phyloP scores from a whole-genome alignment of 2,888 invertebrate species.

The Ecdyonurus torrentis region DNA sequence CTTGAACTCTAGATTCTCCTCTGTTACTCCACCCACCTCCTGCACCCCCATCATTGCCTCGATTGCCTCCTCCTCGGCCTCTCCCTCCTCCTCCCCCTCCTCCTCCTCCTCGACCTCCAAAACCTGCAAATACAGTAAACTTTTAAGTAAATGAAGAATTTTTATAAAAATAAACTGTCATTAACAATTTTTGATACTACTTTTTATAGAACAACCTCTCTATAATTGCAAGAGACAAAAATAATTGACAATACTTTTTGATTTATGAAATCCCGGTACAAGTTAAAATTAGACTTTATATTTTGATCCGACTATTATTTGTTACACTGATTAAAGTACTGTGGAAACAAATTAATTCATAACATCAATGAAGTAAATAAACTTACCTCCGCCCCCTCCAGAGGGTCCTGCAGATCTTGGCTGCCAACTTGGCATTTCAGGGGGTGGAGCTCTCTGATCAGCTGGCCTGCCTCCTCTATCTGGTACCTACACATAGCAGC shows the following conservation, averaged over 20 bases:
- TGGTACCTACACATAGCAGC: conserved; percentile 45
- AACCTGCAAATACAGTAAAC: conserved; percentile 17
- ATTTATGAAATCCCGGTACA: too few relatives aligned
- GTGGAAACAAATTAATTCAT: too few relatives aligned
- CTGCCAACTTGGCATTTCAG: conserved; percentile 95
- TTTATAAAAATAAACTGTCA: too few relatives aligned
- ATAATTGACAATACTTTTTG: too few relatives aligned
- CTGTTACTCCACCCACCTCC: conserved; percentile 17
- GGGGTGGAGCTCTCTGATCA: conserved; percentile 84
- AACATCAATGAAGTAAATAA: too few relatives aligned
- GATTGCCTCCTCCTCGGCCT: conserved; percentile 18
- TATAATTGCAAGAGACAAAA: too few relatives aligned
- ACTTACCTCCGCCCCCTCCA: conserved; percentile 3
- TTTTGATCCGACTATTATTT: too few relatives aligned
- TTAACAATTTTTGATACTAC: too few relatives aligned
- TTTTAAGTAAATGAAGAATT: neutral
- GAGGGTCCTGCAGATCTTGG: conserved; percentile 21
- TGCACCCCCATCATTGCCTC: conserved; percentile 30
- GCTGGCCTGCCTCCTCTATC: conserved; percentile 87
- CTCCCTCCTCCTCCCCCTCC: conserved; percentile 17
- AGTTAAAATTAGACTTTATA: too few relatives aligned
- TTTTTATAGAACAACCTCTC: too few relatives aligned
- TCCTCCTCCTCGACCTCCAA: conserved; percentile 30
- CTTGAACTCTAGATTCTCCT: conserved; percentile 23
- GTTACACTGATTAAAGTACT: too few relatives aligned